Evolutionary conservation across 2,888 invertebrate species (phyloP), one percentile per base, ranked within the genome.

Genomic region (Orthosia incerta): DNA sequence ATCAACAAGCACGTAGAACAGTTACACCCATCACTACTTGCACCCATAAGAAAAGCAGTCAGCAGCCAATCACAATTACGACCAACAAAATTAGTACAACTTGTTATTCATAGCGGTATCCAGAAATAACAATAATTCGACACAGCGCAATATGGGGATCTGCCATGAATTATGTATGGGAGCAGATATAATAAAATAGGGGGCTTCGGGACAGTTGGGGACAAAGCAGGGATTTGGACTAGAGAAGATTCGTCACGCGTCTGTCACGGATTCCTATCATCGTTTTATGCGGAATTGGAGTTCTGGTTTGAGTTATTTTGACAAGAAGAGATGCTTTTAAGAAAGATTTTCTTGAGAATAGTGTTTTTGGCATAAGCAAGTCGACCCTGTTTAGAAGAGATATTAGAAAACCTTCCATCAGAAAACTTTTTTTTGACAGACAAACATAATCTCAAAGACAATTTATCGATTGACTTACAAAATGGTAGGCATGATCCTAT

Each of bases 101-200:
- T 85, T 86, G 67, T 71, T 71, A 86, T 86, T 86, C 86, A 86
- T 84, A 50, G 62, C 79, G 79, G 79, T 78, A 86, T 87, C 87
- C 83, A 87, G 82, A 85, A 85, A 88, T 89, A 89, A 86, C 86
- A 86, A 86, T 86, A 87, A 88, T 86, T 86, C 87, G 86, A 81
- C 76, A 86, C 80, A 80, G 75, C 73, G 79, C 82, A 86, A 86
- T 87, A 86, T 87, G 90, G 87, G 71, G 60, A 78, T 65, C 55
- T 82, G 84, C 90, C 82, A 95, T 95, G 95, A 95, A 95, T 95
- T 94, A 95, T 94, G 93, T 90, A 94, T 83, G 66, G 82, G 80
- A 72, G 80, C 77, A 86, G 84, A 87, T 93, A 94, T 93, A 93
- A 86, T 86, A 93, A 92, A 91, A 90, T 89, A 69, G 80, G 80